These are phyloP conservation scores for Maniola hyperantus DNA, from an alignment of 2,888 invertebrate genomes.

Conservation along the genomic window DNA sequence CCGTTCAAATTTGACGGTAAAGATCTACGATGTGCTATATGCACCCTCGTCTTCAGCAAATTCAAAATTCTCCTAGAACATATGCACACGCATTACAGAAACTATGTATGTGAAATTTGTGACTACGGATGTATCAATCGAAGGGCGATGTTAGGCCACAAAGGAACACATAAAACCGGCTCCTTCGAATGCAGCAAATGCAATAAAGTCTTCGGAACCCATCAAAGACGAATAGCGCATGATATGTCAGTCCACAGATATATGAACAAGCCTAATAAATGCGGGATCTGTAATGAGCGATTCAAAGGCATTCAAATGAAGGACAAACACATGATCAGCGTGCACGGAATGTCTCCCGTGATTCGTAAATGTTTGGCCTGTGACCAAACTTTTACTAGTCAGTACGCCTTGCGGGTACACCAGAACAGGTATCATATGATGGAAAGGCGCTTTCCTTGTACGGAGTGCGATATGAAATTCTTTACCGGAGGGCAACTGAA, in stretches of 20 bases:
- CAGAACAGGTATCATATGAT: not conserved
- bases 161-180: slow-evolving; percentile 32
- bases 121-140: slow-evolving; percentile 50
- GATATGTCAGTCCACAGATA: slow-evolving; percentile 55
- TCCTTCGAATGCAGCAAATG: slow-evolving; percentile 24
- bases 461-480: slow-evolving; percentile 4
- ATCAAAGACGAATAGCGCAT: not conserved
- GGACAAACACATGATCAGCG: slow-evolving; percentile 46
- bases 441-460: not conserved
- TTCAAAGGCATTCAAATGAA: slow-evolving; percentile 46
- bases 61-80: slow-evolving; percentile 1
- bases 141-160: not conserved
- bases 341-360: slow-evolving; percentile 37
- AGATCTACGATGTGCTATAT: not conserved
- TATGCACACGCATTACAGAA: slow-evolving; percentile 12
- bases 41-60: not conserved
- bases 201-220: slow-evolving; percentile 41
- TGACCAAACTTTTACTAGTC: slow-evolving; percentile 39
- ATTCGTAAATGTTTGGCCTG: slow-evolving; percentile 50
- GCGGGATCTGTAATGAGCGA: slow-evolving; percentile 50
- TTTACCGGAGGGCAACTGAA: not conserved
- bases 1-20: slow-evolving; percentile 50
- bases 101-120: slow-evolving; percentile 39
- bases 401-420: not conserved
- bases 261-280: slow-evolving; percentile 46